Conservation (phyloP, 2,113 vertebrate species). For the Thunnus thynnus region DNA sequence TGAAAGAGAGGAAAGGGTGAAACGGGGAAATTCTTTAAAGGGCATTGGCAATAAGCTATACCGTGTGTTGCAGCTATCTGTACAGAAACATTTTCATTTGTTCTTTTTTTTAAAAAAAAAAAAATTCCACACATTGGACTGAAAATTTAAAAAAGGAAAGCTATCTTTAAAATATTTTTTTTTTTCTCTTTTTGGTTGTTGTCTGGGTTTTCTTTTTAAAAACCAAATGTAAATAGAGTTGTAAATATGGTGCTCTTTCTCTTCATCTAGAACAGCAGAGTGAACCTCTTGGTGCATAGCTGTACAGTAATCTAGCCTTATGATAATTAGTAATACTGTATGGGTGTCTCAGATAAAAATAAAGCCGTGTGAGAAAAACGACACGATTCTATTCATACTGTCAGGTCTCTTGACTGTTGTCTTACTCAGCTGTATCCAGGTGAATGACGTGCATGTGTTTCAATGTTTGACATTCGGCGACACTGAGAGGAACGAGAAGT, state of each 20-base stretch:
- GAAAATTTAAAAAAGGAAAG: conserved; percentile 60
- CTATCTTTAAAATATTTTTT: conserved; percentile 77
- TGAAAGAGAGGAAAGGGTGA: background rate
- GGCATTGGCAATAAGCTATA: conserved; percentile 98
- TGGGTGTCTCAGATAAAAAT: conserved; percentile 82
- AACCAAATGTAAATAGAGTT: conserved; percentile 89
- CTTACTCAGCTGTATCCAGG: conserved; percentile 85
- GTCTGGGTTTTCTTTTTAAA: conserved; percentile 52
- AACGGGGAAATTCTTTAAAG: conserved; percentile 81
- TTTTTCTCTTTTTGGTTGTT: conserved; percentile 69
- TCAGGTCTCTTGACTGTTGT: conserved; percentile 87
- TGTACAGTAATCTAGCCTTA: conserved; percentile 92
- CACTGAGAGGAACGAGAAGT: conserved; percentile 83
- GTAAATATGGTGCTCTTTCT: conserved; percentile 93
- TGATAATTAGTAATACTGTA: conserved; percentile 80
- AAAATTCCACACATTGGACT: conserved; percentile 85
- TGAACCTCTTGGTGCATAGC: conserved; percentile 91
- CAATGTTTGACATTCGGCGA: conserved; percentile 86
- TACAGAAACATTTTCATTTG: conserved; percentile 84
- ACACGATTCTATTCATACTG: conserved; percentile 75
- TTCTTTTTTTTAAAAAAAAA: conserved; percentile 66
- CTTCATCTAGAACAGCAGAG: conserved; percentile 88
- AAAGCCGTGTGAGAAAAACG: conserved; percentile 58
- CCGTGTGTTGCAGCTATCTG: conserved; percentile 92
- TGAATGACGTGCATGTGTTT: conserved; percentile 95